phyloP scores from a whole-genome alignment of 2,888 invertebrate genomes.

The Coecobrya sp. region DNA sequence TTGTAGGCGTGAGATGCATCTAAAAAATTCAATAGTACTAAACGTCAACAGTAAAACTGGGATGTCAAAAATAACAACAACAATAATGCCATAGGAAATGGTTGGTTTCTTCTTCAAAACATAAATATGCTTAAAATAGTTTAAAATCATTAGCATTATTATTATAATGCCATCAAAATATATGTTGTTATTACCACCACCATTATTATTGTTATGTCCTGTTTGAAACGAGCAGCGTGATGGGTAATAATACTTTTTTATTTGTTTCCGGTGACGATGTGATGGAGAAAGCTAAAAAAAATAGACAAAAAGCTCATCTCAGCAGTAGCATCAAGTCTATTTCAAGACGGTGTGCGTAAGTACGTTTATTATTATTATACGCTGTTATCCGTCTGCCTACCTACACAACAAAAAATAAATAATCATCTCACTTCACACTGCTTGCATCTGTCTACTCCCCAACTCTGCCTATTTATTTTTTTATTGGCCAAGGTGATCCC shows the following conservation, averaged over 20 bases:
- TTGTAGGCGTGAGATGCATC: background rate
- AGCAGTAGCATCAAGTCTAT: background rate
- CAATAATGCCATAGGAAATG: background rate
- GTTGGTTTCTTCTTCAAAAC: background rate
- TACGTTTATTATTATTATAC: background rate
- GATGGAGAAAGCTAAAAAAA: background rate
- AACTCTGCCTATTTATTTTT: slow-evolving; percentile 1
- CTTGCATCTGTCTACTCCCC: background rate
- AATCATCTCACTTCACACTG: too few relatives aligned
- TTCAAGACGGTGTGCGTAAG: background rate
- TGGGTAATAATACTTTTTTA: background rate
- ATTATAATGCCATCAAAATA: background rate
- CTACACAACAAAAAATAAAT: slow-evolving; percentile 25
- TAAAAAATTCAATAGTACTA: background rate
- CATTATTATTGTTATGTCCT: background rate
- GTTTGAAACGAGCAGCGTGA: background rate
- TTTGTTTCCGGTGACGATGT: slow-evolving; percentile 23
- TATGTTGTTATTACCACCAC: background rate
- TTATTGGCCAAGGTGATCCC: slow-evolving; percentile 55
- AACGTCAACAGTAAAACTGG: background rate
- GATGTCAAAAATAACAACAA: background rate
- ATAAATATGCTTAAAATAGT: background rate
- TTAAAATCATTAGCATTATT: slow-evolving; percentile 16
- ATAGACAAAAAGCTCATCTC: background rate
- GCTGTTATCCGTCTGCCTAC: background rate